Conservation (phyloP, 23 tunicate species). For the Ciona savignyi region DNA sequence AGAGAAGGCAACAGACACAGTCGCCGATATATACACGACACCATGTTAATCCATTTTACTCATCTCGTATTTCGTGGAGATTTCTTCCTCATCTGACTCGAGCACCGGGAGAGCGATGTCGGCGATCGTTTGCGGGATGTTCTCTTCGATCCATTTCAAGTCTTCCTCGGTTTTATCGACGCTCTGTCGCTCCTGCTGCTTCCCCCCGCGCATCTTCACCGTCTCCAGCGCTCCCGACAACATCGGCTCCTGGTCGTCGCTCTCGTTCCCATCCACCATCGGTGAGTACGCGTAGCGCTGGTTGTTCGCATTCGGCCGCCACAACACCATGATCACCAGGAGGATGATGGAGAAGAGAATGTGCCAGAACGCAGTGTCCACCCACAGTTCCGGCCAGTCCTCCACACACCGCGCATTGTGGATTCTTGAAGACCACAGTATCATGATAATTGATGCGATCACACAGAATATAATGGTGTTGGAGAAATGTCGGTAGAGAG, state of each 20-base stretch:
- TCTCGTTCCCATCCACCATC: constrained; percentile 83
- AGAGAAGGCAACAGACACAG: too few relatives aligned
- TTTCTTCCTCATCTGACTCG: constrained; percentile 88
- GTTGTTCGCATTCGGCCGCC: constrained; percentile 97
- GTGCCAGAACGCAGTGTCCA: constrained; percentile 96
- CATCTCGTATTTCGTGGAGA: constrained; percentile 90
- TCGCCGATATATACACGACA: too few relatives aligned
- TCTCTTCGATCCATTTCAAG: constrained; percentile 98
- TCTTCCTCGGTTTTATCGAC: constrained; percentile 71
- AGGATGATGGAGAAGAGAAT: constrained; percentile 84
- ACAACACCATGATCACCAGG: constrained; percentile 88
- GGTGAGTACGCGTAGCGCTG: constrained; percentile 99
- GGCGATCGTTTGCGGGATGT: constrained; percentile 93
- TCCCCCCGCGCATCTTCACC: constrained; percentile 70
- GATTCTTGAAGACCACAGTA: constrained; percentile 33
- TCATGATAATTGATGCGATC: constrained; percentile 36
- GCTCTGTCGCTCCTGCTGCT: constrained; percentile 14
- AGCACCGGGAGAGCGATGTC: constrained; percentile 89
- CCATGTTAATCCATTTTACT: constrained; percentile 82
- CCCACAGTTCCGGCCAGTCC: constrained; percentile 73
- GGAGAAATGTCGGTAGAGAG: constrained; percentile 88
- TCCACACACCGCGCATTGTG: constrained; percentile 12
- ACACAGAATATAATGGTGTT: constrained; percentile 91
- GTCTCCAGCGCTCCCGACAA: constrained; percentile 85
- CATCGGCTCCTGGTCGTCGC: constrained; percentile 70